Evolutionary conservation across 2,113 vertebrate species (phyloP), one percentile per base, ranked within the genome.

Genomic region (Tinamus guttatus): DNA sequence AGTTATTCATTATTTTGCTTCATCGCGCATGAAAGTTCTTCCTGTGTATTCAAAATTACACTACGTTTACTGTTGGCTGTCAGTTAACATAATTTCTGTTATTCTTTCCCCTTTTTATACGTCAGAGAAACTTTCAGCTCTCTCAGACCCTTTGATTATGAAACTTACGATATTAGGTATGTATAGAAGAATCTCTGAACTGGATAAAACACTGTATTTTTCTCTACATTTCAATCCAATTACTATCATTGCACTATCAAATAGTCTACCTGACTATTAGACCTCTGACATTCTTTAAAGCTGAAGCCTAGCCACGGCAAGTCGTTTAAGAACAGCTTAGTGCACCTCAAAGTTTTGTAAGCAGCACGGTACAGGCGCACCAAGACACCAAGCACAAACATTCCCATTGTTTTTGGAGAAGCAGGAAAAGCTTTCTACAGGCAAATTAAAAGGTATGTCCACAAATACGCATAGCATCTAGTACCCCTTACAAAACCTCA

Each of bases 181-280:
- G 75, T 89, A 87, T 9, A 81, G 87, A 90, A 92, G 77, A 93
- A 86, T 75, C 91, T 96, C 91, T 77, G 96, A 87, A 92, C 92
- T 69, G 27, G 88, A 89, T 84, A 91, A 97, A 98, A 97, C 91
- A 96, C 97, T 95, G 5, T 93, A 96, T 84, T 98, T 96, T 95
- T 76, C 92, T 96, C 94, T 64, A 54, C 58, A 80, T 98, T 97
- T 97, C 91, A 87, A 88, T 73, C 81, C 97, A 98, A 97, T 98
- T 97, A 97, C 97, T 98, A 92, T 98, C 97, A 98, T 96, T 97
- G 97, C 90, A 85, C 95, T 85, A 96, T 90, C 95, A 97, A 95
- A 94, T 78, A 90, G 91, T 80, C 96, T 97, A 96, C 91, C 93
- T 94, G 69, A 87, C 95, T 93, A 97, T 98, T 98, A 98, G 94